Percentiles rank a stretch among this genome's conserved stretches.
phyloP scores from a whole-genome alignment of 1,140 invertebrate species.

The Euschistus heros region DNA sequence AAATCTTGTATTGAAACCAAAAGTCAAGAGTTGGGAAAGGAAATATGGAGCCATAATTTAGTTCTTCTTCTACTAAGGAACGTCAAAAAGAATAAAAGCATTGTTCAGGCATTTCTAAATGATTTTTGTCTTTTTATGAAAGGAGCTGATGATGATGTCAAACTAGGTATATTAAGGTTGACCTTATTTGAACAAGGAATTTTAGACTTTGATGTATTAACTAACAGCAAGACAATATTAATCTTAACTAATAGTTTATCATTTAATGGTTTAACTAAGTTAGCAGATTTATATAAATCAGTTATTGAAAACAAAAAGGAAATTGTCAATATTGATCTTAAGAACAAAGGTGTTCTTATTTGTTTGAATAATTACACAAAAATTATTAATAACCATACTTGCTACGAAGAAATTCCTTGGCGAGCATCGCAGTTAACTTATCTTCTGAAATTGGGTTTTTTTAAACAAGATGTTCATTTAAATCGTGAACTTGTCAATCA shows the following conservation, averaged over 20 bases:
- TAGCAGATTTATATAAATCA: not conserved
- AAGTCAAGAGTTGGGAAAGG: not conserved
- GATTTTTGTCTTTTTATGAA: not conserved
- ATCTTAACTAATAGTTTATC: conserved; percentile 3
- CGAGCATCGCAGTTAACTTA: not conserved
- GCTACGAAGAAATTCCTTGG: not conserved
- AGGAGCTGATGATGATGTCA: not conserved
- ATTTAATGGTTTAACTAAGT: not conserved
- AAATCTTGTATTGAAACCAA: not conserved
- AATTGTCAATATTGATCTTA: not conserved
- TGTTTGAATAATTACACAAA: conserved; percentile 1
- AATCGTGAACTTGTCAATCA: not conserved
- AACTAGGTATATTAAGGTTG: not conserved
- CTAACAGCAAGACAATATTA: not conserved
- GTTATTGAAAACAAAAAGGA: not conserved
- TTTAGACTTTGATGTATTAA: not conserved
- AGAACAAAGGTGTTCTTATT: not conserved
- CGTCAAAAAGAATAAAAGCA: not conserved
- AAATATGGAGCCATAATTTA: not conserved
- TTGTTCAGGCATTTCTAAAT: not conserved
- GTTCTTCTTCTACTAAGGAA: not conserved
- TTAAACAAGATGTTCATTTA: not conserved
- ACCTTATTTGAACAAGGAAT: conserved; percentile 1
- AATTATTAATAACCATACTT: conserved; percentile 1
- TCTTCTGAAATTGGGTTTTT: conserved; percentile 2